Evolutionary conservation across 2,113 vertebrate species (phyloP).

Genomic region (Recurvirostra avosetta): DNA sequence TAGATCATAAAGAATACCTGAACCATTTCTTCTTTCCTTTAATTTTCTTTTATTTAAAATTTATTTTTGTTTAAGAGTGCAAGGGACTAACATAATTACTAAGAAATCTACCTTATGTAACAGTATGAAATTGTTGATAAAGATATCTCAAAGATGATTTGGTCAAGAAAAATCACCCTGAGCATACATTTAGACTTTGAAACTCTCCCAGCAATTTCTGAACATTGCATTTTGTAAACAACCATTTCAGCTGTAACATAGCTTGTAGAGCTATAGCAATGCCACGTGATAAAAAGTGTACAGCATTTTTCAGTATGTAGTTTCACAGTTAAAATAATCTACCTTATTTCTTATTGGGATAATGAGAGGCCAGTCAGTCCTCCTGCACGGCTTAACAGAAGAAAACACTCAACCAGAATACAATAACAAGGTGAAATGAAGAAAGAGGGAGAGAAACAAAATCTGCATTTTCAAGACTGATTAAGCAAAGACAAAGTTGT

Average conservation of each 20-base stretch:
- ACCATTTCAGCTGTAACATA: not conserved
- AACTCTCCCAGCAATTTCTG: not conserved
- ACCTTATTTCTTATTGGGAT: not conserved
- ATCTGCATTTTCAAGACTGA: not conserved
- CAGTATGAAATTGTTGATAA: not conserved
- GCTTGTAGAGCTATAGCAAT: not conserved
- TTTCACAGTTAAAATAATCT: not conserved
- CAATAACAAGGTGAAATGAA: not conserved
- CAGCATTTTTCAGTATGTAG: not conserved
- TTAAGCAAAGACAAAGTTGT: not conserved
- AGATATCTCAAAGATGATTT: not conserved
- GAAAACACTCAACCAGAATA: not conserved
- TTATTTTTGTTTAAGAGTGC: not conserved
- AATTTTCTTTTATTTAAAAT: not conserved
- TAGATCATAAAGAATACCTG: not conserved
- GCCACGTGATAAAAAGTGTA: not conserved
- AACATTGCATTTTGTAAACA: not conserved
- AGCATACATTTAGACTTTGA: not conserved
- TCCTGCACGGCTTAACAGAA: not conserved
- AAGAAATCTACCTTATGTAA: not conserved
- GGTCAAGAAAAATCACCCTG: not conserved
- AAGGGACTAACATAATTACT: not conserved
- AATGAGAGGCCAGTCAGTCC: not conserved
- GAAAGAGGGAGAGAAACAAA: not conserved
- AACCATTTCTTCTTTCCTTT: not conserved